A percentile compares a stretch with the other conserved stretches of the same genome.
Conservation (phyloP, 2,888 invertebrate species). For the Epirrita christyi region DNA sequence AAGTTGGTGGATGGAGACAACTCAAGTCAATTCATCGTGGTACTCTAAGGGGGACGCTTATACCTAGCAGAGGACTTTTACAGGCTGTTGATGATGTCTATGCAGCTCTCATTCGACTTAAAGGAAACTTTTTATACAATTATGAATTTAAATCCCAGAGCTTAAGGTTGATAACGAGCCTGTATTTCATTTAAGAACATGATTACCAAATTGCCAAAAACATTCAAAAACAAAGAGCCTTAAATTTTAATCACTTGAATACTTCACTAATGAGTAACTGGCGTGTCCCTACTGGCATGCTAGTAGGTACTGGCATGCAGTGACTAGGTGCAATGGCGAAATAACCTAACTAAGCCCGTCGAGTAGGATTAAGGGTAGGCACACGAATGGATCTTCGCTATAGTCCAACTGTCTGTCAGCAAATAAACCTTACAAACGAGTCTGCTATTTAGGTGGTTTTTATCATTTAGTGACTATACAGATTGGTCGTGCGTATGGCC, state of each 20-base stretch:
- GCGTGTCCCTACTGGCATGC: background rate
- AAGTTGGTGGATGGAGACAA: too few relatives aligned
- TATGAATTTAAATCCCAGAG: too few relatives aligned
- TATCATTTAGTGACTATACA: conserved; percentile 6
- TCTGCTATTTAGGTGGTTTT: background rate
- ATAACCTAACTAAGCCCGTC: conserved; percentile 9
- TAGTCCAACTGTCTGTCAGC: conserved; percentile 18
- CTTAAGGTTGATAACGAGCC: too few relatives aligned
- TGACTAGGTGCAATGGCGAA: conserved; percentile 19
- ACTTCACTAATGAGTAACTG: conserved; percentile 14
- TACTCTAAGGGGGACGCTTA: too few relatives aligned
- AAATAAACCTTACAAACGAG: background rate
- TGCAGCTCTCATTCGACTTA: too few relatives aligned
- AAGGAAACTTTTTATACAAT: too few relatives aligned
- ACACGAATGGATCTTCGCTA: conserved; percentile 1
- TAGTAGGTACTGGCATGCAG: conserved; percentile 9
- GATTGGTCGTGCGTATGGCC: conserved; percentile 5
- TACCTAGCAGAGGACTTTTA: too few relatives aligned
- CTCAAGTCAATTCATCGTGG: too few relatives aligned
- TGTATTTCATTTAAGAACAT: conserved; percentile 7
- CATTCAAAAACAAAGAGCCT: background rate
- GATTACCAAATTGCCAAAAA: conserved; percentile 17
- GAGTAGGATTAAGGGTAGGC: conserved; percentile 12
- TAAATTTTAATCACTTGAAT: conserved; percentile 16
- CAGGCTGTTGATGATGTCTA: too few relatives aligned